These are phyloP conservation scores for Trachymyrmex septentrionalis DNA, from an alignment of 1,140 invertebrate species.

Conservation along the genomic window DNA sequence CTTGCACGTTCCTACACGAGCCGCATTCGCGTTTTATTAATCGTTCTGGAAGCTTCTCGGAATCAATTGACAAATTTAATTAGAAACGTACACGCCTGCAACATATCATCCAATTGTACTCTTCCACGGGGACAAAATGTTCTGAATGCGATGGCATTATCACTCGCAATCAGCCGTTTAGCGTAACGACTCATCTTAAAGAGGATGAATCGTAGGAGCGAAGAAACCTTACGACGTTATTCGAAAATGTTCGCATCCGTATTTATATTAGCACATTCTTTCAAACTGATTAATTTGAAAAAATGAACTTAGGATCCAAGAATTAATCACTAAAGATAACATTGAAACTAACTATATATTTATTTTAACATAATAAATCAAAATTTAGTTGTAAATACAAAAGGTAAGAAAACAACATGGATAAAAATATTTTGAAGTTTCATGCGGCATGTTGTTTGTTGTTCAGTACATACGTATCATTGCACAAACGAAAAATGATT, in stretches of 20 bases:
- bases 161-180: not conserved
- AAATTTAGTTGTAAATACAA: not conserved
- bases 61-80: slow-evolving; percentile 54
- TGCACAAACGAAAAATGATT: not conserved
- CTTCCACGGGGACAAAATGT: slow-evolving; percentile 30
- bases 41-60: slow-evolving; percentile 49
- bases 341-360: not conserved
- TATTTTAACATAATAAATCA: not conserved
- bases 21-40: slow-evolving; percentile 30
- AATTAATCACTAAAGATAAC: not conserved
- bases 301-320: not conserved
- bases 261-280: not conserved
- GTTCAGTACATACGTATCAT: not conserved
- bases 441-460: not conserved
- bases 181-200: slow-evolving; percentile 10
- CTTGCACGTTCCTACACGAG: slow-evolving; percentile 28
- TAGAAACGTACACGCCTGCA: slow-evolving; percentile 12
- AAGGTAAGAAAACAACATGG: not conserved
- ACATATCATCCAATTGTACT: slow-evolving; percentile 41
- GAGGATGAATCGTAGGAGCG: not conserved
- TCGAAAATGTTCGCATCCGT: not conserved
- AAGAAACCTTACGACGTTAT: not conserved
- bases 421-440: not conserved
- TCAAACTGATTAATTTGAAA: not conserved
- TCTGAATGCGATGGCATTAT: not conserved